Base-by-base conservation (phyloP, 2,113 vertebrate genomes). In the Petrocephalus zakoni region DNA sequence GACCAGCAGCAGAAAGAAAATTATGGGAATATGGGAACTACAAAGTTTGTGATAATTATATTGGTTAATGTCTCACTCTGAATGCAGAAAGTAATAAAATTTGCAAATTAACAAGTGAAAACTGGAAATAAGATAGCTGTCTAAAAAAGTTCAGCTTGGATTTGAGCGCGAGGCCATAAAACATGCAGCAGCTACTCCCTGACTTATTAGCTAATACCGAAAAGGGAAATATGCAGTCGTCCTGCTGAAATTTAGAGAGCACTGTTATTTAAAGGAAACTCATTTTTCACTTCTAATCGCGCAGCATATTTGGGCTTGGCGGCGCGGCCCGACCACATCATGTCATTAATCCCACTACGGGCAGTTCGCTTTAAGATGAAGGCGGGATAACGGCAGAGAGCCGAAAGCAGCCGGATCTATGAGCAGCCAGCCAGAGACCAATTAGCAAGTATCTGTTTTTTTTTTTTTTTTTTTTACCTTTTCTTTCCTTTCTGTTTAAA, bases 361-460 rank as follows among this genome's bases (percentile, higher is more conserved):
- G 29, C 53, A 49, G 25, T 21, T 75, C 72, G 15, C 29, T 78
- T 51, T 72, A 49, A 17, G 42, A 29, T 15, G 15, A 56, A 55
- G 47, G 34, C 21, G 61, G 72, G 91, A 84, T 47, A 72, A 89
- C 21, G 42, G 51, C 2, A 17, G 92, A 91, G 94, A 93, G 82
- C 89, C 75, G 91, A 94, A 94, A 92, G 93, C 92, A 93, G 92
- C 92, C 91, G 93, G 93, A 94, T 94, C 94, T 96, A 95, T 94
- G 94, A 93, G 94, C 93, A 94, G 94, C 93, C 95, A 93, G 95
- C 94, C 93, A 95, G 95, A 95, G 94, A 95, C 95, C 95, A 96
- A 96, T 96, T 96, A 96, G 94, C 91, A 95, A 94, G 93, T 95
- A 94, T 93, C 94, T 94, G 92, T 94, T 92, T 95, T 94, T 93